Evolutionary conservation across 2,797 vertebrate species (phyloP).

Genomic region (Sebastes umbrosus): DNA sequence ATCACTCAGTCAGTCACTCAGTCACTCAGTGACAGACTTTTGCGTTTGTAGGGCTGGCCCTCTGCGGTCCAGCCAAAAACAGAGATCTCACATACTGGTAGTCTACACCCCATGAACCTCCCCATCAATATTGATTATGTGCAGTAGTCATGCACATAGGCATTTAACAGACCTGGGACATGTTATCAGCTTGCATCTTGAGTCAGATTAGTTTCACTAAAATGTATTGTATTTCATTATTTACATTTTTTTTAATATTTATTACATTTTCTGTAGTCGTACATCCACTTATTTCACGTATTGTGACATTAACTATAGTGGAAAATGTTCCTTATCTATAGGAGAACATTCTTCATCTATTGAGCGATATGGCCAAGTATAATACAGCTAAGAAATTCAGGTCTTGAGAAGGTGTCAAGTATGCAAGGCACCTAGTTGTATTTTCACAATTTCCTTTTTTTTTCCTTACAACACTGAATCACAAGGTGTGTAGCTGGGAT

Average conservation of each 20-base stretch:
- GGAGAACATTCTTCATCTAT: neutral
- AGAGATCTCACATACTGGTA: neutral
- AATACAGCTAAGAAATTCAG: neutral
- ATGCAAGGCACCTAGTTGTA: neutral
- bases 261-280: neutral
- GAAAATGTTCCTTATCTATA: neutral
- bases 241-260: neutral
- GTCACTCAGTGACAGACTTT: too few species aligned
- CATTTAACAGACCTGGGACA: neutral
- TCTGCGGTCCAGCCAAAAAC: neutral
- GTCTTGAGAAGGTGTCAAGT: neutral
- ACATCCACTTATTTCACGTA: neutral
- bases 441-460: neutral
- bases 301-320: too few species aligned
- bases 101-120: neutral
- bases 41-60: too few species aligned
- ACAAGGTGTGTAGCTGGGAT: neutral
- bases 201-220: neutral
- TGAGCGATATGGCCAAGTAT: neutral
- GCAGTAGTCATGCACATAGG: neutral
- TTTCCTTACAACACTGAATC: neutral
- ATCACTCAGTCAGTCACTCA: too few species aligned
- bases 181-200: neutral
- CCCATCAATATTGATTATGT: neutral
- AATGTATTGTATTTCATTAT: neutral